These are phyloP conservation scores for Galbula dea DNA, from an alignment of 2,113 vertebrate genomes.

Conservation along the genomic window DNA sequence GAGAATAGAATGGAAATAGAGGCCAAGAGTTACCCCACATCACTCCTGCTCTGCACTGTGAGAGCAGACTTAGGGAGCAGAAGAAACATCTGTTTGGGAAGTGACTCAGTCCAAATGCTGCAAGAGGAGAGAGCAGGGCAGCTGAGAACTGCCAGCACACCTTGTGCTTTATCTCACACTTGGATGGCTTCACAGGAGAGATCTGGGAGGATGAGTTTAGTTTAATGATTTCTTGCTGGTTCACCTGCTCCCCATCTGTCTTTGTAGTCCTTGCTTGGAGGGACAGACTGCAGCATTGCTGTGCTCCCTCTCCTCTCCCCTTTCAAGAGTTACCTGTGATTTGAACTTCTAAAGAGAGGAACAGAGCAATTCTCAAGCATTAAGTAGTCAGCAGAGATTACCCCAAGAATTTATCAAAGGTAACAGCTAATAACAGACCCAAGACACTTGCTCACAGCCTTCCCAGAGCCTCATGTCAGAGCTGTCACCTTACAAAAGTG, in stretches of 20 bases:
- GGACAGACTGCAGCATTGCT: conserved; percentile 6
- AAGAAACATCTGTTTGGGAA: conserved; percentile 26
- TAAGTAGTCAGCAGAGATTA: conserved; percentile 43
- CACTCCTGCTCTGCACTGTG: background rate
- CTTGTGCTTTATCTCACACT: conserved; percentile 32
- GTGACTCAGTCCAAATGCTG: background rate
- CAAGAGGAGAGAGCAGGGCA: background rate
- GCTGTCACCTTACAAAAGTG: background rate
- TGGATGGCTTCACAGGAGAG: conserved; percentile 19
- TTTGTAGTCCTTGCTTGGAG: conserved; percentile 40
- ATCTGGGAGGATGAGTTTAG: conserved; percentile 48
- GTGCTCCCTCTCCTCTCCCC: conserved; percentile 20
- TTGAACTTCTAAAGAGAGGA: conserved; percentile 16
- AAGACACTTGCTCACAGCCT: background rate
- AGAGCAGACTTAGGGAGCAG: background rate
- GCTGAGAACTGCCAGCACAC: background rate
- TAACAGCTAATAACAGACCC: conserved; percentile 33
- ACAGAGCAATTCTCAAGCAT: background rate
- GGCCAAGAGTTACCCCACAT: background rate
- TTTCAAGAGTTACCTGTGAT: background rate
- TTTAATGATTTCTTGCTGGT: conserved; percentile 57
- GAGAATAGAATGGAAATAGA: background rate
- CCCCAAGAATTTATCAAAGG: conserved; percentile 37
- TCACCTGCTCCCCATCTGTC: conserved; percentile 67
- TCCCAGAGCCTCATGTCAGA: background rate